Evolutionary conservation across 2,113 vertebrate species (phyloP).

Genomic region (Sterrhoptilus dennistouni): DNA sequence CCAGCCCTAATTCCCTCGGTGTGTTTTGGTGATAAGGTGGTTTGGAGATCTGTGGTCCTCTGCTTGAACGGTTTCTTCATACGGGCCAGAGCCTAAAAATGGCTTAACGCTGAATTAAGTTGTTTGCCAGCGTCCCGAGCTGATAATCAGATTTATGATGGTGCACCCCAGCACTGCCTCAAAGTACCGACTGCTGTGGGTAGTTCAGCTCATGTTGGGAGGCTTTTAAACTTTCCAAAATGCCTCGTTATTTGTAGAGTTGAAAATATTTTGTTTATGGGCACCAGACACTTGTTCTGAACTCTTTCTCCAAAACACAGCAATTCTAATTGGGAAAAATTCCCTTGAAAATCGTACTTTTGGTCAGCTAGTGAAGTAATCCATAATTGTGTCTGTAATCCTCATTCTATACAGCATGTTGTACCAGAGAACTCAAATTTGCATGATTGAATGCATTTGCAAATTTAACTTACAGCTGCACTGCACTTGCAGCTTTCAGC

Average conservation of each 20-base stretch:
- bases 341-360: neutral
- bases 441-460: neutral
- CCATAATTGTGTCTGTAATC: neutral
- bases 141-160: neutral
- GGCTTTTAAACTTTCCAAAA: neutral
- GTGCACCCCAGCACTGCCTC: neutral
- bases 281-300: neutral
- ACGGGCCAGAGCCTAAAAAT: neutral
- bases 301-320: neutral
- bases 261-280: neutral
- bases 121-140: neutral
- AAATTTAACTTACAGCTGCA: neutral
- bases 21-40: neutral
- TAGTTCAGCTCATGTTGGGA: rapidly evolving
- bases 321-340: neutral
- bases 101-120: neutral
- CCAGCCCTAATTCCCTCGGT: neutral
- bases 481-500: neutral
- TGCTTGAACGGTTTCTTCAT: neutral
- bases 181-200: neutral
- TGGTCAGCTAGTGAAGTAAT: neutral
- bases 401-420: neutral
- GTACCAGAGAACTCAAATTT: neutral
- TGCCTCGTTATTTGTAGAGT: neutral
- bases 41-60: neutral